Conservation (phyloP, 2,888 invertebrate genomes). For the Achlya flavicornis region DNA sequence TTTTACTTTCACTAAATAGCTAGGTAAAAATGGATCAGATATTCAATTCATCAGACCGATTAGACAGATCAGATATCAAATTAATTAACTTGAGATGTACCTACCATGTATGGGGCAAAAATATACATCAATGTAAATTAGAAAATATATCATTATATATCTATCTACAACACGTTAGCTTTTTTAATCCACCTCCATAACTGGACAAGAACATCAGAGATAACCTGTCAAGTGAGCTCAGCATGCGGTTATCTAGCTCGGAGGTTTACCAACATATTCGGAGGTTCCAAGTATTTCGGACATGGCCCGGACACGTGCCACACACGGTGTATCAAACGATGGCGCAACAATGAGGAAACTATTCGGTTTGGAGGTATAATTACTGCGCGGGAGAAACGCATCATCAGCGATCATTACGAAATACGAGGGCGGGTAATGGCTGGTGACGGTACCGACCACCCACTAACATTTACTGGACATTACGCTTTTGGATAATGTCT, state of each 20-base stretch:
- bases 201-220: constrained; percentile 17
- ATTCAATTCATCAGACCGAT: too few species aligned
- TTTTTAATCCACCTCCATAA: constrained; percentile 8
- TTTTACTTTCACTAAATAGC: too few species aligned
- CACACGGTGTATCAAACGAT: constrained; percentile 66
- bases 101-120: too few species aligned
- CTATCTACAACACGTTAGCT: constrained; percentile 17
- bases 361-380: constrained; percentile 68
- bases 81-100: too few species aligned
- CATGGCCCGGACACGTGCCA: constrained; percentile 49
- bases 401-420: constrained; percentile 69
- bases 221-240: constrained; percentile 16
- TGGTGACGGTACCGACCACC: constrained; percentile 59
- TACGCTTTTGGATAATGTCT: constrained; percentile 1
- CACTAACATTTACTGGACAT: constrained; percentile 31
- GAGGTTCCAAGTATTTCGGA: constrained; percentile 23
- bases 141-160: too few species aligned
- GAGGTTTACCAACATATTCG: constrained; percentile 14
- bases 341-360: constrained; percentile 67
- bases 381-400: constrained; percentile 49
- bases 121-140: too few species aligned
- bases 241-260: constrained; percentile 9
- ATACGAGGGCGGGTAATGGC: constrained; percentile 35
- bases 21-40: too few species aligned
- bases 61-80: too few species aligned